Percentiles rank a stretch among this genome's conserved stretches.
Evolutionary conservation across 2,888 invertebrate genomes (phyloP).

Genomic region (Schizaphis graminum): DNA sequence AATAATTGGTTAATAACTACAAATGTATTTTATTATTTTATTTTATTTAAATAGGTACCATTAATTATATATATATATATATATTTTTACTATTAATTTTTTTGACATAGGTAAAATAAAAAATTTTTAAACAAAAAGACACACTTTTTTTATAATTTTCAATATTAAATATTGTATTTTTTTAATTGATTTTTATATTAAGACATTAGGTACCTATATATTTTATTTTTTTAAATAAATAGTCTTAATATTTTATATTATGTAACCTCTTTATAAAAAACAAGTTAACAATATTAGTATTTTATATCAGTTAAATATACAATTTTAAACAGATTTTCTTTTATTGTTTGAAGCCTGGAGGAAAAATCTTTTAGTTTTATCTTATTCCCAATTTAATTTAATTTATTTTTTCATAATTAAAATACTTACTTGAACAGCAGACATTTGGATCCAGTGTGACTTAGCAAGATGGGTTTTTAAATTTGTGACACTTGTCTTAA

Average conservation of each 20-base stretch:
- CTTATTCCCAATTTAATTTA: not conserved
- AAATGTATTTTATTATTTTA: not conserved
- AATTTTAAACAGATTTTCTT: not conserved
- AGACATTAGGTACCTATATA: too few relatives aligned
- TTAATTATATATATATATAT: too few relatives aligned
- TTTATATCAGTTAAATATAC: not conserved
- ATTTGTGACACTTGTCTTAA: not conserved
- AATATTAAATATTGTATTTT: conserved; percentile 1
- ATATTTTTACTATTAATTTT: too few relatives aligned
- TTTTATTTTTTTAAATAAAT: too few relatives aligned
- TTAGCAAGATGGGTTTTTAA: not conserved
- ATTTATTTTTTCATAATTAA: not conserved
- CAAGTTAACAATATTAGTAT: not conserved
- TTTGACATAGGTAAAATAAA: too few relatives aligned
- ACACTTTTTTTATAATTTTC: not conserved
- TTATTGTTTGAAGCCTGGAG: not conserved
- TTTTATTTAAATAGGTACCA: not conserved
- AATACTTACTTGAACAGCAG: not conserved
- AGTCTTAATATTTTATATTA: conserved; percentile 8
- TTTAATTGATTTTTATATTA: too few relatives aligned
- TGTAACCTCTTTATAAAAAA: not conserved
- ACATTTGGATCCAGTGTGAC: not conserved
- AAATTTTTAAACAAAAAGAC: too few relatives aligned
- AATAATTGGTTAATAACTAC: not conserved
- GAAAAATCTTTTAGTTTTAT: not conserved